These are phyloP conservation scores for Ranitomeya imitator DNA, from an alignment of 2,113 vertebrate species.

Conservation along the genomic window DNA sequence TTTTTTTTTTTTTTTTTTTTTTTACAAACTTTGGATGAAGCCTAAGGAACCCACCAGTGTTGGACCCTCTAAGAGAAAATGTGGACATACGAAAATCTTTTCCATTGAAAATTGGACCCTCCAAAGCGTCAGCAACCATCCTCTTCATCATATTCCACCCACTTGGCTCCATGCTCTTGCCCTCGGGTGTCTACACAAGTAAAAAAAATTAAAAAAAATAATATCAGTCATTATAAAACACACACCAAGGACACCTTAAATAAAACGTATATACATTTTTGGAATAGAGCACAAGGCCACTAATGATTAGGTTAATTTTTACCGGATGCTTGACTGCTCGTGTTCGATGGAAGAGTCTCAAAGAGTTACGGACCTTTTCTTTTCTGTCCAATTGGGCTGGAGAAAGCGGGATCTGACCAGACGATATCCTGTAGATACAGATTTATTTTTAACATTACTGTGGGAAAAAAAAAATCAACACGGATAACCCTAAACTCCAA, in stretches of 20 bases:
- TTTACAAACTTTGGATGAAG: neutral
- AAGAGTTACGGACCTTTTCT: conserved; percentile 30
- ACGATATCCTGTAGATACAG: conserved; percentile 22
- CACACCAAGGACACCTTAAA: neutral
- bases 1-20: too few relatives aligned
- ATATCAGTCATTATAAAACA: neutral
- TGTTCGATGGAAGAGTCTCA: conserved; percentile 37
- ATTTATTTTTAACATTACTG: neutral
- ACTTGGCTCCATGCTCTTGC: conserved; percentile 1
- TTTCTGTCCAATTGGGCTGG: conserved; percentile 35
- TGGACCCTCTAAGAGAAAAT: conserved; percentile 8
- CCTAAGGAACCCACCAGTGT: neutral
- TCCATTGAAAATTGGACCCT: conserved; percentile 19
- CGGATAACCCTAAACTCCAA: neutral
- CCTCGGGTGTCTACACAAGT: neutral
- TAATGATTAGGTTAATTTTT: neutral
- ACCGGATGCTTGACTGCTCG: conserved; percentile 44
- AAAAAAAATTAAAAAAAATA: conserved; percentile 7
- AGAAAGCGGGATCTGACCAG: conserved; percentile 13
- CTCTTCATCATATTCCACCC: conserved; percentile 47
- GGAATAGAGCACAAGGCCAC: too few relatives aligned
- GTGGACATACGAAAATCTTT: neutral
- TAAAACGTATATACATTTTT: too few relatives aligned
- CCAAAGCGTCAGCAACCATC: neutral
- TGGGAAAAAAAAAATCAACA: too few relatives aligned